phyloP scores from a whole-genome alignment of 2,888 invertebrate genomes.

The Catonia carolina region DNA sequence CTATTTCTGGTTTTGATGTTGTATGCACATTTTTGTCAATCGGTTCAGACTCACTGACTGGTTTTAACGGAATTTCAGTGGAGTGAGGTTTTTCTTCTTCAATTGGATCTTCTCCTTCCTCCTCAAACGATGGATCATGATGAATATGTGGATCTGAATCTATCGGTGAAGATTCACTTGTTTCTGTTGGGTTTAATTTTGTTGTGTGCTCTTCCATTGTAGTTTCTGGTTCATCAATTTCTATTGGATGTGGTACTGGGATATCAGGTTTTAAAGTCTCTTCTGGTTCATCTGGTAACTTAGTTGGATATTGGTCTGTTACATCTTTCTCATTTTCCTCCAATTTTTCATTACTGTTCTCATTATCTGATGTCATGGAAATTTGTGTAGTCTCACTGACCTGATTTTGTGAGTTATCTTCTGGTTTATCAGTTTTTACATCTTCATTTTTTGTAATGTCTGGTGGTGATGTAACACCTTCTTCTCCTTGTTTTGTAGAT shows the following conservation, averaged over 20 bases:
- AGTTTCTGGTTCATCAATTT: constrained; percentile 7
- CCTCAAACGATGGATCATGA: too few relatives aligned
- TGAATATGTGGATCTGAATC: too few relatives aligned
- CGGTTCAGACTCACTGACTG: background rate
- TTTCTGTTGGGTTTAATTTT: background rate
- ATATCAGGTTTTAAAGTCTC: background rate
- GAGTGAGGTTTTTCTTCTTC: too few relatives aligned
- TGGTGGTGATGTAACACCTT: background rate
- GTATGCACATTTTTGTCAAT: background rate
- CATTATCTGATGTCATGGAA: background rate
- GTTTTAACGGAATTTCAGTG: too few relatives aligned
- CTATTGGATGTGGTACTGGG: background rate
- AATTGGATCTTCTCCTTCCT: too few relatives aligned
- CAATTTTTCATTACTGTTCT: too few relatives aligned
- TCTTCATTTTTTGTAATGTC: background rate
- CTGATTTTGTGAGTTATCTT: background rate
- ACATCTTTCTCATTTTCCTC: background rate
- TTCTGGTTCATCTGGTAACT: background rate
- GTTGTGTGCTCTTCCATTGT: background rate
- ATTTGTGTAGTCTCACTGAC: background rate
- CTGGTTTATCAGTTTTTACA: background rate
- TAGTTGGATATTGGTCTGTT: background rate
- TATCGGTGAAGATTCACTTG: background rate
- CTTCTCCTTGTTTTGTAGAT: background rate
- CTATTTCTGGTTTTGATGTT: background rate